phyloP scores from a whole-genome alignment of 2,113 vertebrate genomes.

The Psammodynastes pulverulentus region DNA sequence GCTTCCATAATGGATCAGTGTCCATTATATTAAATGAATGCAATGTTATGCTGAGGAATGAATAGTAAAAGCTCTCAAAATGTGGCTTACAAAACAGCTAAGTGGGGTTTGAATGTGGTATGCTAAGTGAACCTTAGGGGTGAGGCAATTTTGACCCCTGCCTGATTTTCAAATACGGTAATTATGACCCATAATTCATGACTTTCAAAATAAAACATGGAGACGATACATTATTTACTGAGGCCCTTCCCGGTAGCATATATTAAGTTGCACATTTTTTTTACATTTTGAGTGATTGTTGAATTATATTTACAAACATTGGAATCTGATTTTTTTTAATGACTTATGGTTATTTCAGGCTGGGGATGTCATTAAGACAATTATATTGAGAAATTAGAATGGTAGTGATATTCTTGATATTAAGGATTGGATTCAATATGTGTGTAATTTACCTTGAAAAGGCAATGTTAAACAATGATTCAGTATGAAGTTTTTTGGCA shows the following conservation, averaged over 20 bases:
- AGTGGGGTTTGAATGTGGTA: background rate
- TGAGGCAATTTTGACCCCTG: background rate
- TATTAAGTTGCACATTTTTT: background rate
- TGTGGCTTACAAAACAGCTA: background rate
- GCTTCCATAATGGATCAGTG: background rate
- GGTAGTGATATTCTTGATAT: background rate
- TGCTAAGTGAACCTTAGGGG: background rate
- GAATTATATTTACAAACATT: background rate
- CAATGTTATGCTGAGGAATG: background rate
- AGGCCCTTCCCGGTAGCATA: background rate
- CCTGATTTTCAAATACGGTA: background rate
- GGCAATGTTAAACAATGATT: background rate
- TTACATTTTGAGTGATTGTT: background rate
- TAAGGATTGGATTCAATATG: background rate
- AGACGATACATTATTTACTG: background rate
- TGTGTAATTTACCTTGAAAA: background rate
- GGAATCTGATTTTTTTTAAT: background rate
- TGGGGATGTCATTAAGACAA: background rate
- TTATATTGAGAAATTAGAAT: background rate
- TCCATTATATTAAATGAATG: background rate
- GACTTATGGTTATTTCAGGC: background rate
- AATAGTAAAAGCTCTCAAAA: background rate
- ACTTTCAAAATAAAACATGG: background rate
- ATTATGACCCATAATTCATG: background rate
- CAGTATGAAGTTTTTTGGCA: background rate